These are phyloP conservation scores for Anoplolepis gracilipes DNA, from an alignment of 1,140 invertebrate genomes.

Conservation along the genomic window DNA sequence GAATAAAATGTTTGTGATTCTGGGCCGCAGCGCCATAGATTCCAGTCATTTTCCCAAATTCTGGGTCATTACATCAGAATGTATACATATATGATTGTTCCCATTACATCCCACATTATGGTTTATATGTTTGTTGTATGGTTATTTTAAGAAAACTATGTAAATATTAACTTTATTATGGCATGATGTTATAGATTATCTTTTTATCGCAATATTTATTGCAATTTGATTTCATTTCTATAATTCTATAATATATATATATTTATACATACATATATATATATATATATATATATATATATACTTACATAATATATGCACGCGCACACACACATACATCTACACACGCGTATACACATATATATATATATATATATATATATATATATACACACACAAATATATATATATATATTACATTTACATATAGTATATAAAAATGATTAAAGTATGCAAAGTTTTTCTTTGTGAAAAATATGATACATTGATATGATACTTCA, in stretches of 20 bases:
- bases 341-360: too few species aligned
- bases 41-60: constrained; percentile 24
- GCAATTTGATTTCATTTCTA: too few species aligned
- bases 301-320: too few species aligned
- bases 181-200: background rate
- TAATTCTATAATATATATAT: too few species aligned
- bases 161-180: constrained; percentile 5
- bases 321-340: too few species aligned
- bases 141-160: background rate
- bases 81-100: background rate
- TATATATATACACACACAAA: too few species aligned
- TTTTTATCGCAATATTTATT: constrained; percentile 10
- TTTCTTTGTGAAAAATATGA: constrained; percentile 34
- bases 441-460: background rate
- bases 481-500: constrained; percentile 9
- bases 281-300: too few species aligned
- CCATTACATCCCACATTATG: background rate
- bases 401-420: background rate
- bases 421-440: background rate
- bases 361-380: too few species aligned
- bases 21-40: constrained; percentile 22
- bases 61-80: constrained; percentile 25
- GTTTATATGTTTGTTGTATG: background rate
- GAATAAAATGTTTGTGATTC: constrained; percentile 18
- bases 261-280: too few species aligned